Base-by-base conservation (phyloP, 2,888 invertebrate genomes). In the Dasypolia templi region DNA sequence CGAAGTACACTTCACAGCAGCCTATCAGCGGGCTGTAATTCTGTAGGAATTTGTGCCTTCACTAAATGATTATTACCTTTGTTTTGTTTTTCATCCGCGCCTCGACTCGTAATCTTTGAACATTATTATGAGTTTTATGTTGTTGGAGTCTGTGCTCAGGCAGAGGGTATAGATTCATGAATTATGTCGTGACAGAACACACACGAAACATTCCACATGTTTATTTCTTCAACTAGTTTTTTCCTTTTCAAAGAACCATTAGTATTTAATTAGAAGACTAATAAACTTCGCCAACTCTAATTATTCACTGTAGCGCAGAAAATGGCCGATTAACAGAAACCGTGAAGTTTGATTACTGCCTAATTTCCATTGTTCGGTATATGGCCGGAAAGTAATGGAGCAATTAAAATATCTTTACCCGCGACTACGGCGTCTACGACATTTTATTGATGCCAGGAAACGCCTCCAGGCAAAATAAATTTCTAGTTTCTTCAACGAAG, bases 21-120 rank as follows among this genome's bases (percentile, higher is more conserved):
- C 87, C 91, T 91, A 92, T 91, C 90, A 90, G 85, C 90, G 89
- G 82, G 89, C 86, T 87, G 88, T 91, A 90, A 91, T 90, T 91
- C 91, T 91, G 89, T 92, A 90, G 93, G 92, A 93, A 93, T 93
- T 91, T 92, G 92, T 92, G 91, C 92, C 91, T 91, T 88, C 91
- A 92, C 92, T 93, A 93, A 93, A 93, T 93, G 93, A 92, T 92
- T 92, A 92, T 90, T 91, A 89, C 88, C 90, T 91, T 91, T 92
- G 90, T 92, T 91, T 92, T 92, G 87, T 92, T 92, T 92, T 89
- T 92, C 90, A 89, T 87, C 88, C 86, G 90, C 88, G 88, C 87
- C 89, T 92, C 90, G 89, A 91, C 91, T 92, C 91, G 90, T 89
- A 91, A 92, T 90, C 89, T 92, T 92, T 89, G 90, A 92, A 90